A percentile compares a stretch with the other conserved stretches of the same genome.
Conservation (phyloP, 2,888 invertebrate species). For the Phlogophora meticulosa region DNA sequence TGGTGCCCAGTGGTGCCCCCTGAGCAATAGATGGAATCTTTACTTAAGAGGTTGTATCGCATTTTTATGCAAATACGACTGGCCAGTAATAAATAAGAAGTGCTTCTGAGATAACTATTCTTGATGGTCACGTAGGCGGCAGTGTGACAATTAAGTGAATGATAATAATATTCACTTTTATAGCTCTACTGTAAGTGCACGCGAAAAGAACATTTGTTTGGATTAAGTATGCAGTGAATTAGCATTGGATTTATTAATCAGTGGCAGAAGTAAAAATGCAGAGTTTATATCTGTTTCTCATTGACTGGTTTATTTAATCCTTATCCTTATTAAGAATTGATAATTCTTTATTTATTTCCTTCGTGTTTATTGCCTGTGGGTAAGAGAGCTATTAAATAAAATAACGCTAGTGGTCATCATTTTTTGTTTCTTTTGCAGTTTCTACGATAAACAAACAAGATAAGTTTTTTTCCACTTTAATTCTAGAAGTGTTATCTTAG, state of each 20-base stretch:
- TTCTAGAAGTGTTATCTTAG: slow-evolving; percentile 16
- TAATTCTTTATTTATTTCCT: slow-evolving; percentile 4
- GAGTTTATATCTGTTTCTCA: slow-evolving; percentile 5
- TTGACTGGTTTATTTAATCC: slow-evolving; percentile 13
- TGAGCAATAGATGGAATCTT: slow-evolving; percentile 61
- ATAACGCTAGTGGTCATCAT: slow-evolving; percentile 1
- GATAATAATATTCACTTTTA: slow-evolving; percentile 26
- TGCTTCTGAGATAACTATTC: slow-evolving; percentile 47
- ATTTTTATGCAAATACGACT: slow-evolving; percentile 73
- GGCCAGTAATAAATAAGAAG: slow-evolving; percentile 59
- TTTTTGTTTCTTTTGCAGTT: slow-evolving; percentile 1
- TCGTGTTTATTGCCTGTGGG: slow-evolving; percentile 6
- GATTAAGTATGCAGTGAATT: slow-evolving; percentile 20
- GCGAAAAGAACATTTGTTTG: slow-evolving; percentile 37
- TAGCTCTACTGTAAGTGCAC: slow-evolving; percentile 28
- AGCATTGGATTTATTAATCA: slow-evolving; percentile 22
- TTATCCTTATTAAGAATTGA: not conserved
- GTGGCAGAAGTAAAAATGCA: slow-evolving; percentile 12
- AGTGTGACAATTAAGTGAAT: slow-evolving; percentile 42
- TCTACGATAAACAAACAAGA: slow-evolving; percentile 7
- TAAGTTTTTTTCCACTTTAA: slow-evolving; percentile 22
- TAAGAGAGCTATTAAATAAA: slow-evolving; percentile 15
- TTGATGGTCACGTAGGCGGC: slow-evolving; percentile 41
- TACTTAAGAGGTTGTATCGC: slow-evolving; percentile 66
- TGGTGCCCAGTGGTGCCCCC: slow-evolving; percentile 60